Percentiles rank a stretch among this genome's conserved stretches.
phyloP scores from a whole-genome alignment of 1,140 invertebrate species.

The Meloidogyne chitwoodi region DNA sequence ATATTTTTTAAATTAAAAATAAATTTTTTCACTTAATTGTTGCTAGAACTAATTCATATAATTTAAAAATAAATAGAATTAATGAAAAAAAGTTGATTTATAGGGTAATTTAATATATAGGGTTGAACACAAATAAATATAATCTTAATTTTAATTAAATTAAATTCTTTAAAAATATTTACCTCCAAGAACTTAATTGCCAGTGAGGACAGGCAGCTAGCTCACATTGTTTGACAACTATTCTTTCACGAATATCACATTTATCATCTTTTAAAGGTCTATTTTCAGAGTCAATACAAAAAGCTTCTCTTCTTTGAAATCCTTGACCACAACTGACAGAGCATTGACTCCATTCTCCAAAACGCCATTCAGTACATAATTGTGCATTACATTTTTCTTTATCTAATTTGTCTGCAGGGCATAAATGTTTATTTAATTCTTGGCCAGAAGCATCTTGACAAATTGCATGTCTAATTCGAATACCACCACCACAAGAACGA shows the following conservation, averaged over 20 bases:
- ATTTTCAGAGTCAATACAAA: constrained; percentile 62
- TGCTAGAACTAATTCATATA: too few relatives aligned
- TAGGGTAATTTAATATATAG: too few relatives aligned
- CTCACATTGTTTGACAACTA: constrained; percentile 52
- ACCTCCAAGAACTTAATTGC: constrained; percentile 13
- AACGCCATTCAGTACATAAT: constrained; percentile 52
- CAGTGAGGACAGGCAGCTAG: constrained; percentile 46
- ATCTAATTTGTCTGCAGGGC: constrained; percentile 37
- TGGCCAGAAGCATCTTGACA: constrained; percentile 65
- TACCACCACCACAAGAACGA: constrained; percentile 70
- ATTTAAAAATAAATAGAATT: too few relatives aligned
- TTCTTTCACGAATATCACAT: constrained; percentile 46
- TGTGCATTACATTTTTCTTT: constrained; percentile 53
- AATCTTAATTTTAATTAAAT: too few relatives aligned
- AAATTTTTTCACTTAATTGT: too few relatives aligned
- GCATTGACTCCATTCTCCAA: constrained; percentile 65
- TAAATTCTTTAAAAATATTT: background rate
- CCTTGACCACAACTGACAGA: constrained; percentile 70
- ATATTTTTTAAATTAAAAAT: too few relatives aligned
- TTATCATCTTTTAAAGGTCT: constrained; percentile 14
- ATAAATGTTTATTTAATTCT: constrained; percentile 38
- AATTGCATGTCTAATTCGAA: constrained; percentile 66
- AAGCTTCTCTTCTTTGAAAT: constrained; percentile 66
- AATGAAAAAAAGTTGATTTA: too few relatives aligned
- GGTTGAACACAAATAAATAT: too few relatives aligned